phyloP scores from a whole-genome alignment of 2,113 vertebrate genomes.

The Dinomys branickii region DNA sequence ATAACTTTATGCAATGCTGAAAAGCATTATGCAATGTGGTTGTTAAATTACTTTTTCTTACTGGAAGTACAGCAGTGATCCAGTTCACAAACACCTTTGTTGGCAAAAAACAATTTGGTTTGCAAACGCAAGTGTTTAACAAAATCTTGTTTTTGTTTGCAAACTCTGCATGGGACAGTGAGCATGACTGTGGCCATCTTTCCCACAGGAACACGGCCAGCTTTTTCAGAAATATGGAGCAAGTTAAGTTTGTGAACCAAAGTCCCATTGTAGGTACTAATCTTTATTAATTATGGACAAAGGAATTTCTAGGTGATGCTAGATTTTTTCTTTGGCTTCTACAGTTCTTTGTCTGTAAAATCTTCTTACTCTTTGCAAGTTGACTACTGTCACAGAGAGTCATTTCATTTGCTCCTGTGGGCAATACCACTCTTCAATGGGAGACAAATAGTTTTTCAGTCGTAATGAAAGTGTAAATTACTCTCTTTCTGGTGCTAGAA shows the following conservation, averaged over 20 bases:
- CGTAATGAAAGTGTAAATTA: background rate
- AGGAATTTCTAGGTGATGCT: background rate
- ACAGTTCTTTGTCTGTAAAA: background rate
- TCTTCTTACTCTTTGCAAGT: background rate
- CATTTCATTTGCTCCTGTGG: background rate
- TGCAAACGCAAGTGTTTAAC: background rate
- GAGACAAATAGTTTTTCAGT: background rate
- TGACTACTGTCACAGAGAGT: background rate
- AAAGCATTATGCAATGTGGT: background rate
- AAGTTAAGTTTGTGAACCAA: background rate
- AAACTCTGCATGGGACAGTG: background rate
- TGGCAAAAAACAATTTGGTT: background rate
- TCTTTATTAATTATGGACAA: background rate
- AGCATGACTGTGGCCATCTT: background rate
- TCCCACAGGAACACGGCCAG: background rate
- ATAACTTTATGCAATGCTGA: background rate
- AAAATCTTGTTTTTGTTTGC: background rate
- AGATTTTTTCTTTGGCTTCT: background rate
- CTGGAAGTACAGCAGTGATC: background rate
- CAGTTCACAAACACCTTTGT: background rate
- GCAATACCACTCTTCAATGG: rapidly evolving
- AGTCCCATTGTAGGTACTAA: background rate
- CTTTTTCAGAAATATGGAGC: background rate
- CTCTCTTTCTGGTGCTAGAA: background rate
- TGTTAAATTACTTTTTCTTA: background rate